These are phyloP conservation scores for Thamnophis sirtalis DNA, from an alignment of 2,113 vertebrate genomes.

Conservation along the genomic window DNA sequence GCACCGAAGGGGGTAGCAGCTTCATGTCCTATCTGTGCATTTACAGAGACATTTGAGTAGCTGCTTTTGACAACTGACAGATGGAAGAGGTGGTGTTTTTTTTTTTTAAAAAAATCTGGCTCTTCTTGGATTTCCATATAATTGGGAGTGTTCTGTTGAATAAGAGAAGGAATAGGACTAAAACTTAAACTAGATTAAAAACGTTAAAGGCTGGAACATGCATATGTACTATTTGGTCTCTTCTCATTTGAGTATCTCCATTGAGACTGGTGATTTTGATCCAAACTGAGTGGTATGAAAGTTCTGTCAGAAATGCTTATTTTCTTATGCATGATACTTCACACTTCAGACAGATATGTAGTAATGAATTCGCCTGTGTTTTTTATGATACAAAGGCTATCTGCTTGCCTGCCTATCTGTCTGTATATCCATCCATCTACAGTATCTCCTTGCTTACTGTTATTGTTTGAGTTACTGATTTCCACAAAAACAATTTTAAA, in stretches of 20 bases:
- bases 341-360: background rate
- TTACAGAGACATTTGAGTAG: background rate
- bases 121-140: background rate
- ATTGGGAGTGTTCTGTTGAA: background rate
- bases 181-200: background rate
- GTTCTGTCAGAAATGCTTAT: background rate
- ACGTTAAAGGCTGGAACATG: background rate
- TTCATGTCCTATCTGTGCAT: background rate
- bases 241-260: background rate
- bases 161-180: background rate
- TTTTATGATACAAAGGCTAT: background rate
- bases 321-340: background rate
- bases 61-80: background rate
- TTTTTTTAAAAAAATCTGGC: background rate
- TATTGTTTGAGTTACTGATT: slow-evolving; percentile 20
- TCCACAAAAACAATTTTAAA: slow-evolving; percentile 21
- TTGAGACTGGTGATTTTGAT: background rate
- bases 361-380: background rate
- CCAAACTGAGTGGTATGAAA: background rate
- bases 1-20: background rate
- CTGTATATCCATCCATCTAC: background rate
- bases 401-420: background rate
- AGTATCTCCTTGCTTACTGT: background rate
- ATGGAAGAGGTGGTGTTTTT: background rate
- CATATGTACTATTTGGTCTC: background rate